Evolutionary conservation across 2,797 vertebrate species (phyloP).

Genomic region (Chrosomus eos): DNA sequence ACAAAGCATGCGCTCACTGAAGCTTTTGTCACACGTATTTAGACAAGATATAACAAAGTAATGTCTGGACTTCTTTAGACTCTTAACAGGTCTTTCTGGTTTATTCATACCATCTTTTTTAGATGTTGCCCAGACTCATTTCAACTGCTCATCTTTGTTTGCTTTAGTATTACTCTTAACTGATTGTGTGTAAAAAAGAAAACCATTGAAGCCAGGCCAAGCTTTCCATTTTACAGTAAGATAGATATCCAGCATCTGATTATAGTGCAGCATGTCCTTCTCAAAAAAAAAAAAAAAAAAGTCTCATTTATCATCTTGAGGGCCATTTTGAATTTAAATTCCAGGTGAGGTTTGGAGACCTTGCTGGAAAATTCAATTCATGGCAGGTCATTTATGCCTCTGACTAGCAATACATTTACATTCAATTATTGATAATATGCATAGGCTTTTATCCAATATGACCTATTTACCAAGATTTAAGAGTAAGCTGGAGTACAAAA

Average conservation of each 20-base stretch:
- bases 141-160: not conserved
- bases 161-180: not conserved
- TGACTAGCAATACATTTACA: not conserved
- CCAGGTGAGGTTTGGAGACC: not conserved
- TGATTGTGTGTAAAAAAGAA: not conserved
- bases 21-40: not conserved
- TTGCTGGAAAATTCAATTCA: not conserved
- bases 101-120: not conserved
- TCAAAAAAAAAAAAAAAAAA: not conserved
- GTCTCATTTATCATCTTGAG: not conserved
- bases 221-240: not conserved
- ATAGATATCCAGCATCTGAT: not conserved
- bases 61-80: not conserved
- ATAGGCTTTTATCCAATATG: not conserved
- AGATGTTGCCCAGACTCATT: not conserved
- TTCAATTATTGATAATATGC: not conserved
- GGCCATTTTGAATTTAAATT: conserved; percentile 7
- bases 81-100: not conserved
- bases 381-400: not conserved
- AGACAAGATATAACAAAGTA: not conserved
- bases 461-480: not conserved
- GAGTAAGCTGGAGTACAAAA: not conserved
- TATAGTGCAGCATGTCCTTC: not conserved
- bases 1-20: not conserved
- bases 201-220: not conserved